These are phyloP conservation scores for Drosophila ananassae DNA, from an alignment of 1,140 invertebrate genomes.

Conservation along the genomic window DNA sequence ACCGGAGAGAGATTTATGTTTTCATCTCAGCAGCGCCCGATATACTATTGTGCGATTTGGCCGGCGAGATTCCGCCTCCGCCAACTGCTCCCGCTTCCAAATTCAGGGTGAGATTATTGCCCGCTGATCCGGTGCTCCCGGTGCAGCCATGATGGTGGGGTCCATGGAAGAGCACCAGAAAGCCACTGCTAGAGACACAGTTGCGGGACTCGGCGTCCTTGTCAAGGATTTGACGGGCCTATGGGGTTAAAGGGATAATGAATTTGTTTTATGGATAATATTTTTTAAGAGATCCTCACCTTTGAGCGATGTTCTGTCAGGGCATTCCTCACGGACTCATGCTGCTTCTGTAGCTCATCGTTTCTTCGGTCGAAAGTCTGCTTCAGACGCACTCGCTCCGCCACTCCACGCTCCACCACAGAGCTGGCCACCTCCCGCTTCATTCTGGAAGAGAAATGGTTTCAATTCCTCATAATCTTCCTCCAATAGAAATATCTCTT, in stretches of 20 bases:
- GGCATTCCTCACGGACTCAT: slow-evolving; percentile 89
- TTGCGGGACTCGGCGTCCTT: slow-evolving; percentile 80
- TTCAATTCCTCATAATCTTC: background rate
- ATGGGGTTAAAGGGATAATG: background rate
- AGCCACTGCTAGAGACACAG: slow-evolving; percentile 75
- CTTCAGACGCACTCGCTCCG: slow-evolving; percentile 90
- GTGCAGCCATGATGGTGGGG: slow-evolving; percentile 65
- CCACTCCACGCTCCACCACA: slow-evolving; percentile 92
- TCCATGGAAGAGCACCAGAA: slow-evolving; percentile 75
- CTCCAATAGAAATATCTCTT: background rate
- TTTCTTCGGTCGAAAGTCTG: slow-evolving; percentile 90
- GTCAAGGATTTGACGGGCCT: slow-evolving; percentile 82
- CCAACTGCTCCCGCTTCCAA: slow-evolving; percentile 46
- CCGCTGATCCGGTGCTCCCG: slow-evolving; percentile 4
- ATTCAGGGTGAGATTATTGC: slow-evolving; percentile 72
- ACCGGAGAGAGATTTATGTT: slow-evolving; percentile 49
- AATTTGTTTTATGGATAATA: background rate
- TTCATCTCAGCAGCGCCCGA: slow-evolving; percentile 58
- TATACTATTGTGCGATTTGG: slow-evolving; percentile 77
- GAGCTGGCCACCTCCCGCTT: slow-evolving; percentile 90
- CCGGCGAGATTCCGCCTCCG: slow-evolving; percentile 47
- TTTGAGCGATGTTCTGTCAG: slow-evolving; percentile 89
- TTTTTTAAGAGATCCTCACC: slow-evolving; percentile 83
- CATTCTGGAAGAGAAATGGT: slow-evolving; percentile 84
- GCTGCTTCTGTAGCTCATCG: slow-evolving; percentile 90